Conservation (phyloP, 2,113 vertebrate genomes). For the Passer montanus region DNA sequence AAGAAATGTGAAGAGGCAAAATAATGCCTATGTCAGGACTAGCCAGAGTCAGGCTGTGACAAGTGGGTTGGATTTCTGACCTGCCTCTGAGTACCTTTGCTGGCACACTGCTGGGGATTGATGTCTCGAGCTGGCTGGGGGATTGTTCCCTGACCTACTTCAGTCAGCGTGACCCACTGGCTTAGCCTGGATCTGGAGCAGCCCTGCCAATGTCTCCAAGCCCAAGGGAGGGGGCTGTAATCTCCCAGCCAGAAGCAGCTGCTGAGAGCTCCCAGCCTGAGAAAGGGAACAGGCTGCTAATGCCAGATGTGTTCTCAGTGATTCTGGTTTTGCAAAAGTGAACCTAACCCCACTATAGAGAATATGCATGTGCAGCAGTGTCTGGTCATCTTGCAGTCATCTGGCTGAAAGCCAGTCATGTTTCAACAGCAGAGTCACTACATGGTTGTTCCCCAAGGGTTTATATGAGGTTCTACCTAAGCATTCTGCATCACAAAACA, state of each 20-base stretch:
- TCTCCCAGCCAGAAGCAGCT: neutral
- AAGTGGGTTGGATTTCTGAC: neutral
- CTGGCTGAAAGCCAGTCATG: neutral
- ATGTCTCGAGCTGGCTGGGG: neutral
- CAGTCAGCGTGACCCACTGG: neutral
- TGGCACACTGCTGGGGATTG: neutral
- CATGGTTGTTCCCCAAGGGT: neutral
- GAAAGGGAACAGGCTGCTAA: neutral
- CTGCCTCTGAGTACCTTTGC: neutral
- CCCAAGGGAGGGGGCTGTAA: neutral
- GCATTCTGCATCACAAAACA: neutral
- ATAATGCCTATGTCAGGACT: neutral
- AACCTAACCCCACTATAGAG: neutral
- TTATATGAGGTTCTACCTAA: neutral
- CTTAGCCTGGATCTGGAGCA: neutral
- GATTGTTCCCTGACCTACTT: neutral
- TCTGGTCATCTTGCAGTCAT: neutral
- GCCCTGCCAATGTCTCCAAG: neutral
- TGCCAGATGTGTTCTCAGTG: neutral
- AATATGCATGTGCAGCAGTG: fast-evolving
- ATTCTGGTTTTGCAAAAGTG: neutral
- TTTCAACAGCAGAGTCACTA: neutral
- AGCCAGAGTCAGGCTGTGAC: neutral
- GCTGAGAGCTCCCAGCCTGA: neutral
- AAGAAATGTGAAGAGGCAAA: neutral